Evolutionary conservation across 2,888 invertebrate species (phyloP).

Genomic region (Dicyrtomina minuta): DNA sequence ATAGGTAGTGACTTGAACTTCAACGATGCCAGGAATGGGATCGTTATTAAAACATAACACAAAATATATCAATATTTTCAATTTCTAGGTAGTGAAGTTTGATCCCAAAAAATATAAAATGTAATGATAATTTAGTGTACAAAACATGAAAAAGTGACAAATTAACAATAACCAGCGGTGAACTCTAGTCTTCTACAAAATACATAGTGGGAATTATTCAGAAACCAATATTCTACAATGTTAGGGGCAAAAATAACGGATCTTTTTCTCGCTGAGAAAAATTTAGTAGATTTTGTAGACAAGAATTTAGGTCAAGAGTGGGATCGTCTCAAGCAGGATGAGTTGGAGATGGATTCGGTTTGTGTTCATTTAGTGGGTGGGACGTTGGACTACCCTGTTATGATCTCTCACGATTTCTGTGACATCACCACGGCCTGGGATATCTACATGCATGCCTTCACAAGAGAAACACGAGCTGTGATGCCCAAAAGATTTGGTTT

Average conservation of each 20-base stretch:
- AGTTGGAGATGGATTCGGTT: conserved; percentile 51
- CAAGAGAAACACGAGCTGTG: conserved; percentile 38
- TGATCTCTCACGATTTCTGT: conserved; percentile 53
- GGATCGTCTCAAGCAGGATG: conserved; percentile 50
- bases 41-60: too few species aligned
- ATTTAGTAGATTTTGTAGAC: conserved; percentile 53
- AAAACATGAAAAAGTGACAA: background rate
- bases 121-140: too few species aligned
- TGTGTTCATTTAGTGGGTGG: conserved; percentile 52
- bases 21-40: too few species aligned
- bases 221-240: conserved; percentile 37
- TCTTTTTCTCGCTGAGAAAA: conserved; percentile 52
- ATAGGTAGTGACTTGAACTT: too few species aligned
- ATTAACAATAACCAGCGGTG: background rate
- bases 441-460: conserved; percentile 51
- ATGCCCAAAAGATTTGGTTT: conserved; percentile 47
- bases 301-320: conserved; percentile 52
- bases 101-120: background rate
- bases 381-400: conserved; percentile 48
- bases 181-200: background rate
- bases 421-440: conserved; percentile 52
- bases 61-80: background rate
- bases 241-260: conserved; percentile 51
- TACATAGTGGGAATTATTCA: conserved; percentile 34
- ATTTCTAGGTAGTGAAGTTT: background rate